Conservation (phyloP, 1,140 invertebrate species). For the Sweltsa coloradensis region DNA sequence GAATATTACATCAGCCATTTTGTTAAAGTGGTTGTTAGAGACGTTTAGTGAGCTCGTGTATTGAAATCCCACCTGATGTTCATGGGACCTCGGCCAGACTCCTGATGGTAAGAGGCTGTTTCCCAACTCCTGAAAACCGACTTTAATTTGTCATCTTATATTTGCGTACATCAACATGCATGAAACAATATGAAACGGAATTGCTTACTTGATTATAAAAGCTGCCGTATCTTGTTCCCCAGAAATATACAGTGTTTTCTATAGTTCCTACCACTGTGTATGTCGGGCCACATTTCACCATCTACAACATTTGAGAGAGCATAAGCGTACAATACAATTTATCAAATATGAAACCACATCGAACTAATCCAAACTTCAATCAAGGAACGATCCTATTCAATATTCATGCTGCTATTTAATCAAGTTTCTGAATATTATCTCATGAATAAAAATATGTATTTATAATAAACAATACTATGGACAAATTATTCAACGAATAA, state of each 20-base stretch:
- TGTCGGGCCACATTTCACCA: slow-evolving; percentile 47
- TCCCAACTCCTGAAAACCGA: background rate
- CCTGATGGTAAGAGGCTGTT: background rate
- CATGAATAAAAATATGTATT: too few relatives aligned
- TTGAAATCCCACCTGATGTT: slow-evolving; percentile 1
- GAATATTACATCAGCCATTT: slow-evolving; percentile 31
- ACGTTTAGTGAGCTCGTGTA: slow-evolving; percentile 10
- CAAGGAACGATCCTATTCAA: background rate
- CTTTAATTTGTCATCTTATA: slow-evolving; percentile 13
- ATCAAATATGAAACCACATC: too few relatives aligned
- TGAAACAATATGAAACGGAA: background rate
- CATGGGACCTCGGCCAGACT: background rate
- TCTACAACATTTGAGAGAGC: too few relatives aligned
- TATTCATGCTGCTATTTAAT: slow-evolving; percentile 1
- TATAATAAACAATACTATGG: too few relatives aligned
- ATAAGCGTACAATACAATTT: too few relatives aligned
- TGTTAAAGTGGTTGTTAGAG: slow-evolving; percentile 12
- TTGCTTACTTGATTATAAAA: slow-evolving; percentile 21
- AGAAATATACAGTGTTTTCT: slow-evolving; percentile 55
- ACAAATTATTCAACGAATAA: too few relatives aligned
- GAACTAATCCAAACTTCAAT: too few relatives aligned
- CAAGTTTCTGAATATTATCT: too few relatives aligned
- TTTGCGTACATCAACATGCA: background rate
- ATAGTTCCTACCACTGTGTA: slow-evolving; percentile 49
- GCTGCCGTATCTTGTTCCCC: slow-evolving; percentile 44